Base-by-base conservation (phyloP, 2,888 invertebrate species). In the Acronicta alni region DNA sequence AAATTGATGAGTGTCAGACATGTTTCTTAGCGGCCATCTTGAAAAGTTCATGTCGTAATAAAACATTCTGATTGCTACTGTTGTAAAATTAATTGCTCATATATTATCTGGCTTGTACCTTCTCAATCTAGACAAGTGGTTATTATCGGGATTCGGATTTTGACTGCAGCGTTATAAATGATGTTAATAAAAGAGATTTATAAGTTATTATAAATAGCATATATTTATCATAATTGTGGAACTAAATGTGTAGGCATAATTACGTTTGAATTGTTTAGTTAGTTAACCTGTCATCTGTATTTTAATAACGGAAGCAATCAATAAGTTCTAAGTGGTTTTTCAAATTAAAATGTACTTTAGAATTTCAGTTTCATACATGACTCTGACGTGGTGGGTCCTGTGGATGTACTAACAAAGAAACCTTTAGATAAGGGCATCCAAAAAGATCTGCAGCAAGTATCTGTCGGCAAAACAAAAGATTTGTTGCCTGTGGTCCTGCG, bases 61-160 rank as follows among this genome's bases (percentile, higher is more conserved):
- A 70, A 75, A 64, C 66, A 53, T 37, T 60, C 47, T 66, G 63
- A 78, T 75, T 72, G 76, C 78, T 64, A 64, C 72, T 38, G 78
- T 62, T 75, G 73, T 75, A 78, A 75, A 72, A 59, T 72, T 66
- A 75, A 75, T 75, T 63, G 67, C 53, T 54, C 48, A 57, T 75
- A 53, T 58, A 71, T 75, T 77, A 71, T 6, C 46, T 51, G 56
- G 17, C 57, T 60, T 52, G 61, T 65, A 67, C 49, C 26, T 52
- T 57, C 57, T 57, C 51, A 30, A 52, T 54, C 38, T 49, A 55
- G 49, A 61, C 49, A 57, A 45, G 42, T 26, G 18, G 65, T 65
- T 48, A 70, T 65, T 63, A 68, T 42, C 8, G 41, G 45, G 37
- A 38, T 44, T 49, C 18, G 10, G 41, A 67, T 46, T 32, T 43